These are phyloP conservation scores for Halcyon smyrnensis DNA, from an alignment of 2,797 vertebrate species.

Conservation along the genomic window DNA sequence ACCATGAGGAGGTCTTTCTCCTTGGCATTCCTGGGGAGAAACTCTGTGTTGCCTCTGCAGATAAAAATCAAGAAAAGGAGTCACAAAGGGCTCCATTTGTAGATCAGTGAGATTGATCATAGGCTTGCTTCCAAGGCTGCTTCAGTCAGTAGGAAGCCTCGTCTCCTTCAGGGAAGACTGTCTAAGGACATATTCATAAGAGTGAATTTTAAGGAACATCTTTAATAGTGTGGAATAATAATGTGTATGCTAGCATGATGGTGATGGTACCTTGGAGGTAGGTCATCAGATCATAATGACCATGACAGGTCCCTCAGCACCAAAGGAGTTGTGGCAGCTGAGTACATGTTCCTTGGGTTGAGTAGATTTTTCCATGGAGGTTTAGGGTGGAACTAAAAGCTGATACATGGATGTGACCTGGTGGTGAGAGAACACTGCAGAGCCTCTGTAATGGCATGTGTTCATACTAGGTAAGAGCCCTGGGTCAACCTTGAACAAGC, in stretches of 20 bases:
- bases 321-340: not conserved
- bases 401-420: not conserved
- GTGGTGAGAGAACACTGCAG: not conserved
- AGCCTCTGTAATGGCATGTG: not conserved
- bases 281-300: not conserved
- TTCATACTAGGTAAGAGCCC: not conserved
- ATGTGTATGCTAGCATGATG: not conserved
- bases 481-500: not conserved
- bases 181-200: not conserved
- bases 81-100: not conserved
- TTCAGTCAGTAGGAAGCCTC: not conserved
- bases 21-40: not conserved
- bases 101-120: not conserved
- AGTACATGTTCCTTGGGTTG: fast-evolving
- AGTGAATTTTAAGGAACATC: not conserved
- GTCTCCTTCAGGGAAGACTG: not conserved
- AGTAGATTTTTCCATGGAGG: not conserved
- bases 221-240: not conserved
- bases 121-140: not conserved
- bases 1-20: not conserved
- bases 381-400: not conserved
- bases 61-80: not conserved
- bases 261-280: not conserved
- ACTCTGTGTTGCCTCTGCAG: not conserved
- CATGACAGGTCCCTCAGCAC: not conserved